Evolutionary conservation across 2,888 invertebrate genomes (phyloP).

Genomic region (Rotaria socialis): DNA sequence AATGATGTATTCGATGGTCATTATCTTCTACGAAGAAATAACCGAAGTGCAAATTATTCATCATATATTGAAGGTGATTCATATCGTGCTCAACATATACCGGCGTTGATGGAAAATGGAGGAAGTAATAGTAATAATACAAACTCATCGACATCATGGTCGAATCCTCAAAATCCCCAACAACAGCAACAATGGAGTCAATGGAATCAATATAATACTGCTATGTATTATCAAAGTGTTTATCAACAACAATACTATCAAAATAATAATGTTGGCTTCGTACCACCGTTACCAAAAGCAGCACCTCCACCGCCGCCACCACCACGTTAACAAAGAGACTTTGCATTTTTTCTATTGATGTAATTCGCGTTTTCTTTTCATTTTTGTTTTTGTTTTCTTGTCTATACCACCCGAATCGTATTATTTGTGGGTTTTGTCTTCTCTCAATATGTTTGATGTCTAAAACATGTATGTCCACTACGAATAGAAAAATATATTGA

Average conservation of each 20-base stretch:
- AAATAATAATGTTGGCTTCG: background rate
- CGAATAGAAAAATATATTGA: background rate
- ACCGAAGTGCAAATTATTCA: background rate
- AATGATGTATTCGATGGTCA: slow-evolving; percentile 22
- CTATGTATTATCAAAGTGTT: slow-evolving; percentile 12
- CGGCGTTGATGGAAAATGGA: slow-evolving; percentile 1
- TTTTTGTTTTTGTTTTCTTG: background rate
- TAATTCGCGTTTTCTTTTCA: background rate
- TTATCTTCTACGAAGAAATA: slow-evolving; percentile 4
- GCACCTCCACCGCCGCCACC: slow-evolving; percentile 30
- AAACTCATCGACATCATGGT: background rate
- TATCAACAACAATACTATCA: background rate
- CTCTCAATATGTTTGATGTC: background rate
- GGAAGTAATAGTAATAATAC: background rate
- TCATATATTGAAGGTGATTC: background rate
- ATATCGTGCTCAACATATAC: slow-evolving; percentile 19
- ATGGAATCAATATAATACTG: background rate
- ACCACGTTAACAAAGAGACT: background rate
- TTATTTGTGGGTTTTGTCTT: background rate
- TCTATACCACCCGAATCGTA: slow-evolving; percentile 2
- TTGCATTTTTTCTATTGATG: slow-evolving; percentile 5
- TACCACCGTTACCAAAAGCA: background rate
- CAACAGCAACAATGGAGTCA: background rate
- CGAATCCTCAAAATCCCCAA: background rate
- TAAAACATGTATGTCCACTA: background rate